Evolutionary conservation across 2,113 vertebrate genomes (phyloP), one percentile per base, ranked within the genome.

Genomic region (Thalassarche chlororhynchos): DNA sequence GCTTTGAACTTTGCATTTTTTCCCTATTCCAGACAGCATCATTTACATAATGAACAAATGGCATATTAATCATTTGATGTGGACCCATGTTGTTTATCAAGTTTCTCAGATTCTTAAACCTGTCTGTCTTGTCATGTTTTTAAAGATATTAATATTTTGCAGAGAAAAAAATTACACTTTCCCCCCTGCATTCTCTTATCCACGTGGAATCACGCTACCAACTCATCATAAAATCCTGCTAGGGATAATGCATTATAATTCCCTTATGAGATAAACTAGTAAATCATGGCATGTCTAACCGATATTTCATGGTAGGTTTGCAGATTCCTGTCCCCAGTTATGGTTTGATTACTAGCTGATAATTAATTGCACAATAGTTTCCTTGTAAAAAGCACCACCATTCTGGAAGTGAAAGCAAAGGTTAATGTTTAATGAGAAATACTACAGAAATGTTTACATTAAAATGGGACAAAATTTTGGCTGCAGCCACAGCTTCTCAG

Each of bases 1-100:
- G 9, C 89, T 96, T 95, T 95, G 94, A 95, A 94, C 72, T 92
- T 78, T 31, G 1, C 8, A 52, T 65, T 84, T 90, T 94, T 81
- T 28, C 46, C 58, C 5, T 71, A 23, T 54, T 64, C 15, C 65
- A 95, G 51, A 66, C 42, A 92, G 42, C 23, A 32, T 42, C 5
- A 89, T 92, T 90, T 95, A 71, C 85, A 71, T 84, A 68, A 92
- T 77, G 51, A 93, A 90, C 11, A 94, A 95, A 78, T 55, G 13
- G 6, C 26, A 60, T 74, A 81, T 52, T 86, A 85, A 49, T 84
- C 26, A 89, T 96, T 95, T 96, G 80, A 71, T 84, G 52, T 64
- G 55, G 65, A 89, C 47, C 8, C 26, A 8, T 29, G 47, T 42
- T 80, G 55, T 90, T 93, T 44, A 91, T 89, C 65, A 78, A 36